Percentiles rank a stretch among this genome's conserved stretches.
These are phyloP conservation scores for Stratiomys singularior DNA, from an alignment of 2,888 invertebrate genomes.

Conservation along the genomic window DNA sequence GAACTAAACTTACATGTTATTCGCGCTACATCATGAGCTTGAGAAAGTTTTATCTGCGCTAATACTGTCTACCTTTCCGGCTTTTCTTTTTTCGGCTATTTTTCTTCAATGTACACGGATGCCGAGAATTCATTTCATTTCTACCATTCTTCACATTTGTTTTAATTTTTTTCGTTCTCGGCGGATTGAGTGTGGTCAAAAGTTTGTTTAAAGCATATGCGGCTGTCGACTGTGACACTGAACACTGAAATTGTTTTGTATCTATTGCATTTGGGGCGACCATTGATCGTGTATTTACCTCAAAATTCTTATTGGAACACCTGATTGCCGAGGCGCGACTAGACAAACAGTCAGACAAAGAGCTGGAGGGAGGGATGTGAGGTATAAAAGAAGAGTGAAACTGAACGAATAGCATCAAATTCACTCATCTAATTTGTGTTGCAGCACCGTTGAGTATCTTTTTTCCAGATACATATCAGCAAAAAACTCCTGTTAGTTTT, in stretches of 20 bases:
- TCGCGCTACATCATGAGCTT: not conserved
- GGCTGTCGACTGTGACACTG: conserved; percentile 3
- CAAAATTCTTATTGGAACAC: not conserved
- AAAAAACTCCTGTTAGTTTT: not conserved
- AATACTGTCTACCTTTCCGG: too few species aligned
- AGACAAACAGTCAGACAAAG: not conserved
- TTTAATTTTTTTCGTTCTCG: too few species aligned
- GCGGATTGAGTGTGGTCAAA: too few species aligned
- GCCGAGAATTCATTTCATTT: too few species aligned
- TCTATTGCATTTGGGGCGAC: not conserved
- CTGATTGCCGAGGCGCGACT: not conserved
- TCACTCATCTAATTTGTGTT: conserved; percentile 7
- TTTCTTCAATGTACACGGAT: too few species aligned
- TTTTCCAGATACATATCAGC: not conserved
- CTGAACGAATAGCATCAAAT: not conserved
- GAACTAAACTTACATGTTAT: not conserved
- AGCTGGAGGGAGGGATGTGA: not conserved
- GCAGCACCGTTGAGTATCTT: conserved; percentile 25
- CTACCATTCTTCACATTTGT: too few species aligned
- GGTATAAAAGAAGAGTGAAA: too few species aligned
- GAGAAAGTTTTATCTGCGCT: too few species aligned
- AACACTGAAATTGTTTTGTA: not conserved
- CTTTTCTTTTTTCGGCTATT: too few species aligned
- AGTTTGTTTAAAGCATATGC: not conserved
- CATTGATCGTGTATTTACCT: not conserved